phyloP scores from a whole-genome alignment of 2,113 vertebrate species.

The Scophthalmus maximus region DNA sequence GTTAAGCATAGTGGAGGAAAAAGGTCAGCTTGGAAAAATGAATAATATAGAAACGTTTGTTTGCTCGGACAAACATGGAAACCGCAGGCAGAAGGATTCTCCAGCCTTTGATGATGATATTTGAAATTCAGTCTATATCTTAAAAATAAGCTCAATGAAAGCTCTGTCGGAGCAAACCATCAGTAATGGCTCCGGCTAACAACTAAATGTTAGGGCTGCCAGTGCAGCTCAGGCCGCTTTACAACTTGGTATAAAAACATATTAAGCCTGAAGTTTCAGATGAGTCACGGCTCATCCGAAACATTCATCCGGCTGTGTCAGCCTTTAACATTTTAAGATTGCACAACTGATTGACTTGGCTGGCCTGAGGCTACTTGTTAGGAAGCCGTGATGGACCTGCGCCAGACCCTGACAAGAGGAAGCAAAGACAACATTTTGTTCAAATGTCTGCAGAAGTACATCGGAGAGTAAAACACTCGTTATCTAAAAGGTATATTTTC shows the following conservation, averaged over 20 bases:
- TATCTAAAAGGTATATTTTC: slow-evolving; percentile 42
- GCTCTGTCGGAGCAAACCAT: slow-evolving; percentile 10
- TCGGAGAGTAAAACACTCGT: slow-evolving; percentile 27
- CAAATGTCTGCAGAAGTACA: slow-evolving; percentile 50
- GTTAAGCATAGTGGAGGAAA: slow-evolving; percentile 6
- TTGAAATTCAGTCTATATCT: slow-evolving; percentile 35
- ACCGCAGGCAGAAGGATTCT: not conserved
- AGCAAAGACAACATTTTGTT: slow-evolving; percentile 49
- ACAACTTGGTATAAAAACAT: slow-evolving; percentile 35
- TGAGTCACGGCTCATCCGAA: slow-evolving; percentile 43
- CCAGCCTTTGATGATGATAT: slow-evolving; percentile 35
- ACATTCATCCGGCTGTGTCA: slow-evolving; percentile 51
- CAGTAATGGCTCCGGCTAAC: not conserved
- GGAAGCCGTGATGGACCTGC: slow-evolving; percentile 51
- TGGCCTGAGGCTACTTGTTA: slow-evolving; percentile 68
- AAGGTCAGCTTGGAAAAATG: slow-evolving; percentile 12
- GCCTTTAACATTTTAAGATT: slow-evolving; percentile 62
- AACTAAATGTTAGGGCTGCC: slow-evolving; percentile 21
- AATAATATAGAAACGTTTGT: slow-evolving; percentile 15
- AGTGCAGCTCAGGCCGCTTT: slow-evolving; percentile 29
- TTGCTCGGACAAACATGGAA: slow-evolving; percentile 19
- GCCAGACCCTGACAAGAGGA: slow-evolving; percentile 54
- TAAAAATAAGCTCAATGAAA: slow-evolving; percentile 26
- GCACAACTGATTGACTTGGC: slow-evolving; percentile 72
- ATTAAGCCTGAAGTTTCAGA: slow-evolving; percentile 24